Evolutionary conservation across 1,140 invertebrate genomes (phyloP).

Genomic region (Plutomurus gul): DNA sequence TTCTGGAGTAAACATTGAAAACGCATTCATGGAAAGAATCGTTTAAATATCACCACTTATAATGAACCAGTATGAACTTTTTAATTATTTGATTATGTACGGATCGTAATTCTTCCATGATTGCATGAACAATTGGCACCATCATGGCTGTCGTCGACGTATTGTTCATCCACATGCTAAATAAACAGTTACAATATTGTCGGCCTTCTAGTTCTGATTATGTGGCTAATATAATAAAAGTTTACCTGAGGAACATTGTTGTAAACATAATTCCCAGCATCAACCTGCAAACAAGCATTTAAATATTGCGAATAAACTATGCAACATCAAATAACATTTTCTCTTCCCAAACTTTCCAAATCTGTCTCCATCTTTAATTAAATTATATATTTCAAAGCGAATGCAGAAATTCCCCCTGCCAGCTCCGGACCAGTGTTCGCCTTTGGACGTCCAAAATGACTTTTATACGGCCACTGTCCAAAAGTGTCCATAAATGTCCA

Average conservation of each 20-base stretch:
- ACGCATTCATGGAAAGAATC: not conserved
- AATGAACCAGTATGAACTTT: not conserved
- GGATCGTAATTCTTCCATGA: constrained; percentile 45
- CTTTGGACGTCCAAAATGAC: too few relatives aligned
- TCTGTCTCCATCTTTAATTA: too few relatives aligned
- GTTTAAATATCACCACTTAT: not conserved
- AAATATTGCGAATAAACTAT: not conserved
- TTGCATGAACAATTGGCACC: constrained; percentile 52
- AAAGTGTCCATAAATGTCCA: too few relatives aligned
- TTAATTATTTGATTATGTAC: constrained; percentile 5
- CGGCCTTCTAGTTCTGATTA: too few relatives aligned
- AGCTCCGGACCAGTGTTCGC: too few relatives aligned
- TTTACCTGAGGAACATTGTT: constrained; percentile 59
- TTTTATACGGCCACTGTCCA: too few relatives aligned
- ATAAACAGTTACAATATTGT: too few relatives aligned
- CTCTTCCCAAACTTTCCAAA: not conserved
- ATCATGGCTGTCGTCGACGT: constrained; percentile 60
- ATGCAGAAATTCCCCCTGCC: too few relatives aligned
- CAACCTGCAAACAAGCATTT: too few relatives aligned
- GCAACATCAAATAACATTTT: not conserved
- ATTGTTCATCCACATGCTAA: constrained; percentile 61
- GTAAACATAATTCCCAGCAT: constrained; percentile 61
- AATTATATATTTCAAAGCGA: too few relatives aligned
- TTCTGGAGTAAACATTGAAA: not conserved
- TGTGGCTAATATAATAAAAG: too few relatives aligned